Evolutionary conservation across 2,888 invertebrate species (phyloP).

Genomic region (Pherbina coryleti): DNA sequence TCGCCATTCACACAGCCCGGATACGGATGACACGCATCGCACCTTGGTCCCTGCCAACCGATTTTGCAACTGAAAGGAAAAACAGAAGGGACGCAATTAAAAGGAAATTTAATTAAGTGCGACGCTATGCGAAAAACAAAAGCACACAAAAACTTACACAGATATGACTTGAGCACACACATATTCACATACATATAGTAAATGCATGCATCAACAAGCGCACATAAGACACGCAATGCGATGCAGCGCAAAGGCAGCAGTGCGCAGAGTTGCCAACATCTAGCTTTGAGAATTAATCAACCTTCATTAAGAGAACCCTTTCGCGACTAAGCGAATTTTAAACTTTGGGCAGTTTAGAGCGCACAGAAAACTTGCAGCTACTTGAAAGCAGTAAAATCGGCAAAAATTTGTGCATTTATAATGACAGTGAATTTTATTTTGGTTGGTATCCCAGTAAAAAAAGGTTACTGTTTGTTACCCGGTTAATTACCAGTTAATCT

Average conservation of each 20-base stretch:
- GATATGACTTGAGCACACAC: background rate
- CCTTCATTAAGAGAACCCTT: too few species aligned
- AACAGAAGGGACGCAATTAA: background rate
- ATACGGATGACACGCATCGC: slow-evolving; percentile 84
- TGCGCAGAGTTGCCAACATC: slow-evolving; percentile 8
- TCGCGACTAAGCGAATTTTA: background rate
- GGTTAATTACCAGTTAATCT: too few species aligned
- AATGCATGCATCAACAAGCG: background rate
- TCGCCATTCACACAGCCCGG: slow-evolving; percentile 90
- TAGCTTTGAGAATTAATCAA: background rate
- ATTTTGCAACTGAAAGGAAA: slow-evolving; percentile 76
- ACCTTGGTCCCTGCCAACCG: slow-evolving; percentile 88
- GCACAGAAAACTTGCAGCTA: too few species aligned
- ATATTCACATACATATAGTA: background rate
- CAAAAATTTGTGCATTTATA: too few species aligned
- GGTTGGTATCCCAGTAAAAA: too few species aligned
- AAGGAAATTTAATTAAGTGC: slow-evolving; percentile 29
- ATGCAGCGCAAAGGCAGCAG: background rate
- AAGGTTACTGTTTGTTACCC: too few species aligned
- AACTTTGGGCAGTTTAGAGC: too few species aligned
- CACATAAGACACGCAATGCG: background rate
- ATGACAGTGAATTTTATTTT: too few species aligned
- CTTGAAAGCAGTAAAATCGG: too few species aligned
- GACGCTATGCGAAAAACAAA: slow-evolving; percentile 10
- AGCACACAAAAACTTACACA: background rate